Conservation (phyloP, 1,140 invertebrate genomes). For the Papilio polyxenes region DNA sequence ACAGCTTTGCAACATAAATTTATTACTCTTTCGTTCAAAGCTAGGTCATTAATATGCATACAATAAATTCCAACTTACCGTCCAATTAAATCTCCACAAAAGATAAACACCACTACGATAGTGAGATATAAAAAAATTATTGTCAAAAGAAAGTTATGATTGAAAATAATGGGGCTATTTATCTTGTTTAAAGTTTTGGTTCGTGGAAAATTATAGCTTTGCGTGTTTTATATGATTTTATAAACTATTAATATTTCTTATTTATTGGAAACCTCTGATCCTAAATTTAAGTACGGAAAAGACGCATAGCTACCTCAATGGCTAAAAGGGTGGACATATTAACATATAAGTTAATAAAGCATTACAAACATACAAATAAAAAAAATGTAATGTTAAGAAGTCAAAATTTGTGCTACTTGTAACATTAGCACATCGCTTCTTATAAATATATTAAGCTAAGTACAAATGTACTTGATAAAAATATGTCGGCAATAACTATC, state of each 20-base stretch:
- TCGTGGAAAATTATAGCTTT: background rate
- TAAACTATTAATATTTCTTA: background rate
- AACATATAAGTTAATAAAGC: background rate
- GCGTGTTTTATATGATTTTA: background rate
- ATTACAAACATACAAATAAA: background rate
- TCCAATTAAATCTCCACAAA: background rate
- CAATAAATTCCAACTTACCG: too few species aligned
- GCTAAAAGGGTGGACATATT: background rate
- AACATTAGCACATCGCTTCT: background rate
- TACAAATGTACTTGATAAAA: background rate
- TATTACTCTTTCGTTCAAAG: too few species aligned
- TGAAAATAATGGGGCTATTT: background rate
- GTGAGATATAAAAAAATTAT: background rate
- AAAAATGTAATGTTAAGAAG: background rate
- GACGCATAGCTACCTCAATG: conserved; percentile 6
- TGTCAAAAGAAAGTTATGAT: background rate
- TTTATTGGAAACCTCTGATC: background rate
- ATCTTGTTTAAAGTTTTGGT: background rate
- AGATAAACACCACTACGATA: background rate
- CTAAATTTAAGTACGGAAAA: background rate
- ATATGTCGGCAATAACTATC: too few species aligned
- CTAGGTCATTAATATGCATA: too few species aligned
- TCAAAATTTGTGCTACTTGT: background rate
- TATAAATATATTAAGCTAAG: background rate
- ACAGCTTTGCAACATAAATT: too few species aligned